phyloP scores from a whole-genome alignment of 2,797 vertebrate genomes.

The Aplochiton taeniatus region DNA sequence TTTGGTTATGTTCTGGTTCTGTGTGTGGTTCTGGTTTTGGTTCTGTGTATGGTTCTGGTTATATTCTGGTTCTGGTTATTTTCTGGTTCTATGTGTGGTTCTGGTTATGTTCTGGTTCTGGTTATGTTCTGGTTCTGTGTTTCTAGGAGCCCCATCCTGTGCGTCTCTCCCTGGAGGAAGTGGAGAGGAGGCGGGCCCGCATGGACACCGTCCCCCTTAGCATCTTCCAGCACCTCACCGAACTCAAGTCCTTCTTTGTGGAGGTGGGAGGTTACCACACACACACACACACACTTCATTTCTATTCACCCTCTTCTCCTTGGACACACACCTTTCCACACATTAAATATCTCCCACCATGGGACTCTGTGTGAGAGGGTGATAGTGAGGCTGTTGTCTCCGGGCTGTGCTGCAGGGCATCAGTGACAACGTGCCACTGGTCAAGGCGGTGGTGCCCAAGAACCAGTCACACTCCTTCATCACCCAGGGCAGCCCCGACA shows the following conservation, averaged over 20 bases:
- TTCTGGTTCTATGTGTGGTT: conserved; percentile 8
- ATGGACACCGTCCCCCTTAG: conserved; percentile 84
- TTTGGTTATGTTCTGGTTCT: conserved; percentile 15
- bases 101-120: conserved; percentile 13
- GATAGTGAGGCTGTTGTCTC: neutral
- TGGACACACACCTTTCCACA: too few species aligned
- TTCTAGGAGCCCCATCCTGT: conserved; percentile 89
- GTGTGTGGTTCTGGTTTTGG: too few species aligned
- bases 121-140: neutral
- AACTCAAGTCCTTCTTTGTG: conserved; percentile 96
- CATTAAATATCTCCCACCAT: neutral
- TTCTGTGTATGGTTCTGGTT: too few species aligned
- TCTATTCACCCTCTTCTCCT: too few species aligned
- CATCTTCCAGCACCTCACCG: conserved; percentile 89
- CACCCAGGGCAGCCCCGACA: conserved; percentile 93
- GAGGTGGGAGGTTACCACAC: conserved; percentile 76
- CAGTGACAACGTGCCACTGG: conserved; percentile 87
- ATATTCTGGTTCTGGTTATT: neutral
- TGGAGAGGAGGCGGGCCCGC: conserved; percentile 84
- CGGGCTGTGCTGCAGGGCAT: conserved; percentile 83
- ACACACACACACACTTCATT: neutral
- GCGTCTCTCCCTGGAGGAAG: conserved; percentile 89
- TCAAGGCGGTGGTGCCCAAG: conserved; percentile 90
- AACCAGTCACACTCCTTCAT: conserved; percentile 96
- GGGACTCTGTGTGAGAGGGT: too few species aligned